Evolutionary conservation across 2,113 vertebrate genomes (phyloP).

Genomic region (Cyanoderma ruficeps): DNA sequence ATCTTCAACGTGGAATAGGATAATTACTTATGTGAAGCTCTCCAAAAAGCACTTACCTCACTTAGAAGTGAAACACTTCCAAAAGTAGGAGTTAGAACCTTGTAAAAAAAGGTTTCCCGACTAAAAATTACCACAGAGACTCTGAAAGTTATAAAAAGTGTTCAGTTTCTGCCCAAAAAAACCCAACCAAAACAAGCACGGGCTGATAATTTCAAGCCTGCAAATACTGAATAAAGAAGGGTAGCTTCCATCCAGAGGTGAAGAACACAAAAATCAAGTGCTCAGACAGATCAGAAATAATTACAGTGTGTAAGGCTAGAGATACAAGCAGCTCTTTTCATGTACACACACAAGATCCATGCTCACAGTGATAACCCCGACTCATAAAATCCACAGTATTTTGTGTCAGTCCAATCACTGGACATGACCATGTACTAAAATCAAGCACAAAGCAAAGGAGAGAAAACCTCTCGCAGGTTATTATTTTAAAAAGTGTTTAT

Average conservation of each 20-base stretch:
- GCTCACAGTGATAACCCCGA: background rate
- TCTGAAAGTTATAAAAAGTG: background rate
- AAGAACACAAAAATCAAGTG: background rate
- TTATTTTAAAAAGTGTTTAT: conserved; percentile 17
- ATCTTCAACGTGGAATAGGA: background rate
- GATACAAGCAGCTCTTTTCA: background rate
- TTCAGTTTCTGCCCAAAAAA: background rate
- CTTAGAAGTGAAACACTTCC: background rate
- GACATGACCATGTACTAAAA: background rate
- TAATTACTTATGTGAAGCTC: background rate
- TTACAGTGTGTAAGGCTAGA: background rate
- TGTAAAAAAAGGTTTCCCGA: background rate
- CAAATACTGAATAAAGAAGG: background rate
- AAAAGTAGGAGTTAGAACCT: background rate
- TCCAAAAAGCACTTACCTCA: background rate
- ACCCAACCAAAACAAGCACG: background rate
- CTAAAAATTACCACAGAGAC: background rate
- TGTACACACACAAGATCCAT: background rate
- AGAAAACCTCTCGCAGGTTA: background rate
- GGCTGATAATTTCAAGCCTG: background rate
- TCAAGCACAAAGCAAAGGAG: background rate
- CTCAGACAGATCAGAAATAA: background rate
- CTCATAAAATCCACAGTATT: background rate
- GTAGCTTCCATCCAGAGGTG: background rate
- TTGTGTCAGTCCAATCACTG: background rate